Percentiles rank a stretch among this genome's conserved stretches.
phyloP scores from a whole-genome alignment of 2,797 vertebrate species.

The Cuniculus paca region DNA sequence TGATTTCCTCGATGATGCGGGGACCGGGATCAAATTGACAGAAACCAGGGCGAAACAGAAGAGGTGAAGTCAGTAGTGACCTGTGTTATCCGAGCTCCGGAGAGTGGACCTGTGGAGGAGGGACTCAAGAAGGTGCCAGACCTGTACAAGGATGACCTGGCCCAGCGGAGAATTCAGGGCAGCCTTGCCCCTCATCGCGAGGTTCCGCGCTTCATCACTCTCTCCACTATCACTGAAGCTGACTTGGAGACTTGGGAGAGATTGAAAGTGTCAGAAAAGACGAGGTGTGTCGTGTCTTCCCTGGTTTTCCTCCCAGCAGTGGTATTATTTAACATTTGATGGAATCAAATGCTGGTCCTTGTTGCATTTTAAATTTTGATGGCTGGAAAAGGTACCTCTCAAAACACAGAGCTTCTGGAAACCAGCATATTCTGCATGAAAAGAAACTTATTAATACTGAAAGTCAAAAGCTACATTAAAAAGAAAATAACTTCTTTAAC shows the following conservation, averaged over 20 bases:
- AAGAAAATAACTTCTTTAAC: conserved; percentile 49
- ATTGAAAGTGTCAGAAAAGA: conserved; percentile 92
- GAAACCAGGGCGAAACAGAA: conserved; percentile 78
- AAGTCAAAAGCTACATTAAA: background rate
- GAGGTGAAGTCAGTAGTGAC: conserved; percentile 70
- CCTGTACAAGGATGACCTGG: conserved; percentile 92
- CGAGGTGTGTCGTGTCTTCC: conserved; percentile 90
- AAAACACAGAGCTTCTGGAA: conserved; percentile 2
- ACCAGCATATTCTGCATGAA: background rate
- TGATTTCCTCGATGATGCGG: conserved; percentile 73
- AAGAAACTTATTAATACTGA: conserved; percentile 19
- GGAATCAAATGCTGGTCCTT: background rate
- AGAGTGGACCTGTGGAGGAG: conserved; percentile 66
- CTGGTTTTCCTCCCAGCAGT: background rate
- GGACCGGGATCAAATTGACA: conserved; percentile 84
- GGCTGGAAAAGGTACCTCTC: background rate
- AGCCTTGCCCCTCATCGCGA: conserved; percentile 87
- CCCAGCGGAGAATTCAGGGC: conserved; percentile 89
- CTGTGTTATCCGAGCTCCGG: conserved; percentile 69
- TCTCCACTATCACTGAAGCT: conserved; percentile 91
- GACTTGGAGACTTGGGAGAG: conserved; percentile 97
- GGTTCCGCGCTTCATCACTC: conserved; percentile 88
- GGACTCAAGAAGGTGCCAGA: conserved; percentile 87
- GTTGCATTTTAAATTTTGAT: conserved; percentile 18
- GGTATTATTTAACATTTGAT: background rate